Percentiles rank a stretch among this genome's conserved stretches.
Conservation (phyloP, 2,113 vertebrate genomes). For the Mirounga angustirostris region DNA sequence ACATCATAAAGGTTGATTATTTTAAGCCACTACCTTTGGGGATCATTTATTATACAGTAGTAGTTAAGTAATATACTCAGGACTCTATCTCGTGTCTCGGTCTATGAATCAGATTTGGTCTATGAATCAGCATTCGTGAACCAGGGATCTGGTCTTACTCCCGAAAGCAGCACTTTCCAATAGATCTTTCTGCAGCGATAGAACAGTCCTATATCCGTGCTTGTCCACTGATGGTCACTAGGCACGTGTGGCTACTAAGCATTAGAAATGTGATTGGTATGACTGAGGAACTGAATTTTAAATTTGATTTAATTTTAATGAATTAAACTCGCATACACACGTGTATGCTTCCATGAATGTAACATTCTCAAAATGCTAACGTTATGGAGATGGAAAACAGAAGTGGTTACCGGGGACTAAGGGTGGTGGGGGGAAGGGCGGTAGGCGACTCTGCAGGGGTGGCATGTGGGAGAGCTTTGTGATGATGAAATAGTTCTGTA, state of each 20-base stretch:
- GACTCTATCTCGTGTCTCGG: not conserved
- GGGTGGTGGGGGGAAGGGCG: not conserved
- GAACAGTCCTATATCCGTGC: fast-evolving
- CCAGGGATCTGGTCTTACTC: not conserved
- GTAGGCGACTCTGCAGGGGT: not conserved
- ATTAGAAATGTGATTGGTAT: not conserved
- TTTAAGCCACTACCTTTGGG: not conserved
- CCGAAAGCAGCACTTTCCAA: not conserved
- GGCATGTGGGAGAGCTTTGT: not conserved
- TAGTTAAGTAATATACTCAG: not conserved
- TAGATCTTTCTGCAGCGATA: not conserved
- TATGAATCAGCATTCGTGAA: not conserved
- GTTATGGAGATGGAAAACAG: not conserved
- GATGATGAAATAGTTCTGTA: not conserved
- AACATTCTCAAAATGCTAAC: not conserved
- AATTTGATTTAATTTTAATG: not conserved
- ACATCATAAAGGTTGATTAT: not conserved
- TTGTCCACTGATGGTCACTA: fast-evolving
- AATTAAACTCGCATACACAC: not conserved
- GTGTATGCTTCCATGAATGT: not conserved
- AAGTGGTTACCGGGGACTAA: not conserved
- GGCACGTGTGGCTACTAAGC: not conserved
- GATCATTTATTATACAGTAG: not conserved
- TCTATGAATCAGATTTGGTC: not conserved
- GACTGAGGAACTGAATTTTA: not conserved